phyloP scores from a whole-genome alignment of 2,888 invertebrate genomes.

The Drosophila kambysellisi region DNA sequence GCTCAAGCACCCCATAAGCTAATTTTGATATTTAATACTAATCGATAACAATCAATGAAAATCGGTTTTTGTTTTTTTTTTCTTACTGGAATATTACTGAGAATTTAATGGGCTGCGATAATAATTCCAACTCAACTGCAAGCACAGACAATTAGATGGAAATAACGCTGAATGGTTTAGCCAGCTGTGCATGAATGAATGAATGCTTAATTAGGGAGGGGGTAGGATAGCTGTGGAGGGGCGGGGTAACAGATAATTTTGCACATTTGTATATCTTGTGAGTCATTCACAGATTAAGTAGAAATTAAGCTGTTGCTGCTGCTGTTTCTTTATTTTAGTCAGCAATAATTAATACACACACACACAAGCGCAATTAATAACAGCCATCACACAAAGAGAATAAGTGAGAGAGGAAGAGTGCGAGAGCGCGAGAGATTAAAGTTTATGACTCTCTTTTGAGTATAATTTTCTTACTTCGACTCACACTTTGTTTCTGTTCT shows the following conservation, averaged over 20 bases:
- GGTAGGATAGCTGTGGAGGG: background rate
- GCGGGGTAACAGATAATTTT: conserved; percentile 8
- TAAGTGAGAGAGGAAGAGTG: conserved; percentile 2
- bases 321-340: conserved; percentile 27
- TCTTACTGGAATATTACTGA: background rate
- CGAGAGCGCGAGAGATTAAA: background rate
- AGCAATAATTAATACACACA: conserved; percentile 54
- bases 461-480: background rate
- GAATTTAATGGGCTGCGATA: background rate
- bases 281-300: conserved; percentile 42
- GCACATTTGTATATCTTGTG: conserved; percentile 39
- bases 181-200: conserved; percentile 25
- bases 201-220: background rate
- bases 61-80: background rate
- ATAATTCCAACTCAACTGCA: background rate
- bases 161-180: conserved; percentile 7
- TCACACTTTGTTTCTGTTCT: conserved; percentile 16
- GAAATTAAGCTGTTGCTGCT: conserved; percentile 34
- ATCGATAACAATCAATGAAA: conserved; percentile 6
- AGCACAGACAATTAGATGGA: background rate
- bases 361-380: conserved; percentile 42
- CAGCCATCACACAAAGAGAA: conserved; percentile 30
- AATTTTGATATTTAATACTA: too few species aligned
- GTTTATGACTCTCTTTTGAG: conserved; percentile 11
- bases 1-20: background rate